Conservation (phyloP, 2,888 invertebrate genomes). For the Zygothrica quintamaculata region DNA sequence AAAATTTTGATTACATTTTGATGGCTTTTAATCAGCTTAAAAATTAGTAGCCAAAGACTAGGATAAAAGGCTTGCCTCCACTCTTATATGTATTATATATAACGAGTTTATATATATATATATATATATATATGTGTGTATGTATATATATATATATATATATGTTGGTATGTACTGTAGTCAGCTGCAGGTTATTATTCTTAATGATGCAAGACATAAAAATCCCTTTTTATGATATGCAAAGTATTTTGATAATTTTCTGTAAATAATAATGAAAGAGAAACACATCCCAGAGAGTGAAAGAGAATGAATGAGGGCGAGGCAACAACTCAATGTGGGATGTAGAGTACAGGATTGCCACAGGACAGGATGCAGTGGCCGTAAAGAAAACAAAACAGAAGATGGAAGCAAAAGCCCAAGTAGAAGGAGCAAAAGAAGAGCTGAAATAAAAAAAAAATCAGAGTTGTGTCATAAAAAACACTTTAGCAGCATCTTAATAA, state of each 20-base stretch:
- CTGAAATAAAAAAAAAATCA: conserved; percentile 25
- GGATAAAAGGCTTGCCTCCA: conserved; percentile 13
- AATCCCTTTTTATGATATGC: conserved; percentile 76
- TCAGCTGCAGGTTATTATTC: conserved; percentile 60
- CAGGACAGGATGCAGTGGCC: conserved; percentile 58
- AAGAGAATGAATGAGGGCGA: too few relatives aligned
- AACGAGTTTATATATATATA: conserved; percentile 10
- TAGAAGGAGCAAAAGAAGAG: too few relatives aligned
- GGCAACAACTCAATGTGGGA: too few relatives aligned
- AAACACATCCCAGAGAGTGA: too few relatives aligned
- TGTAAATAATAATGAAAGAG: conserved; percentile 78
- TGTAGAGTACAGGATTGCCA: too few relatives aligned
- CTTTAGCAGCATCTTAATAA: conserved; percentile 49
- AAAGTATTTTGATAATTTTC: conserved; percentile 77
- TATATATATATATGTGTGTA: conserved; percentile 28
- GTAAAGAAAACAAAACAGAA: too few relatives aligned
- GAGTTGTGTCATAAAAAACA: conserved; percentile 59
- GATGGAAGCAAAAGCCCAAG: too few relatives aligned
- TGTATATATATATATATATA: conserved; percentile 8
- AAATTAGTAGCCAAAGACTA: conserved; percentile 68
- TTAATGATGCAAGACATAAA: conserved; percentile 73
- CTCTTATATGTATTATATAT: too few relatives aligned
- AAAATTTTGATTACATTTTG: conserved; percentile 64
- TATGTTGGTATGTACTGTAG: neutral
- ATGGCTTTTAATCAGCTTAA: conserved; percentile 78